Evolutionary conservation across 2,888 invertebrate genomes (phyloP).

Genomic region (Melangyna quadrimaculata): DNA sequence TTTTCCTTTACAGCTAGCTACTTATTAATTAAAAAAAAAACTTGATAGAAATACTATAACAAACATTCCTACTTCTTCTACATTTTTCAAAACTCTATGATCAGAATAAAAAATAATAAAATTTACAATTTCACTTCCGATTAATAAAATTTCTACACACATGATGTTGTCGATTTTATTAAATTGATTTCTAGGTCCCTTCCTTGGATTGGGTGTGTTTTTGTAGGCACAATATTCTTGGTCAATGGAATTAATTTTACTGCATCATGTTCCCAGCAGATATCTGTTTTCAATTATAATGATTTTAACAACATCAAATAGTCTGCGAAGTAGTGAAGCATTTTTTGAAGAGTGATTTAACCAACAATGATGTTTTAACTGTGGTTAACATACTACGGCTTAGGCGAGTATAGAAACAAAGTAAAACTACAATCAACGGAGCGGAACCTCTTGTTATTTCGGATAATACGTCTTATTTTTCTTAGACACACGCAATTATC

Average conservation of each 20-base stretch:
- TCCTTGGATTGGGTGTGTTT: background rate
- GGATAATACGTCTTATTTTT: no score
- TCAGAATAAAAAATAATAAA: background rate
- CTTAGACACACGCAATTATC: no score
- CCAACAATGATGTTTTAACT: background rate
- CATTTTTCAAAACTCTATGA: background rate
- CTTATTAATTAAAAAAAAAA: background rate
- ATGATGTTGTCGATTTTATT: background rate
- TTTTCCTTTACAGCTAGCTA: background rate
- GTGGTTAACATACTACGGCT: background rate
- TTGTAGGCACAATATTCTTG: background rate
- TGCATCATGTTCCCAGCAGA: background rate
- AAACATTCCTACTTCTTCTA: background rate
- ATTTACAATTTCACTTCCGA: background rate
- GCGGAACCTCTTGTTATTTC: no score
- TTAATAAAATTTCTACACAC: background rate
- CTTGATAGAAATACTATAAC: background rate
- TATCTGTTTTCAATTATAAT: constrained; percentile 41
- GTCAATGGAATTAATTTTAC: background rate
- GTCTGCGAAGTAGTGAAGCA: background rate
- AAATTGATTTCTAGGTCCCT: background rate
- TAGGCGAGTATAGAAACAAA: no score
- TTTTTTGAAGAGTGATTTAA: background rate
- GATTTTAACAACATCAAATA: background rate
- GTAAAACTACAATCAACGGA: no score